Evolutionary conservation across 1,140 invertebrate species (phyloP).

Genomic region (Cotesia typhae): DNA sequence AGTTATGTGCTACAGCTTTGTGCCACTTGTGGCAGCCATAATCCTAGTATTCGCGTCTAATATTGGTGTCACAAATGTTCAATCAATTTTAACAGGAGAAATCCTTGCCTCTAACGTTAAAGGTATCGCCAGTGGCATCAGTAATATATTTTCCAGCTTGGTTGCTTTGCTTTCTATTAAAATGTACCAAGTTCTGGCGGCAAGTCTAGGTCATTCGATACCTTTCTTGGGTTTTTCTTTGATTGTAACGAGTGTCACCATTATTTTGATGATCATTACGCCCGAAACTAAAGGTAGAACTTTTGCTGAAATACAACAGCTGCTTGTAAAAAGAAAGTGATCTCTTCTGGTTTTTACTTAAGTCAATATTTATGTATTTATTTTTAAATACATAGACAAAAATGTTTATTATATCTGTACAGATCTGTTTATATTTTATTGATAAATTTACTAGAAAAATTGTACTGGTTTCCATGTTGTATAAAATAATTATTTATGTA

Average conservation of each 20-base stretch:
- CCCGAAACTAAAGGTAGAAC: constrained; percentile 84
- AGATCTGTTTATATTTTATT: too few relatives aligned
- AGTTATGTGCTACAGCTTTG: constrained; percentile 58
- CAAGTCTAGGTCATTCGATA: constrained; percentile 69
- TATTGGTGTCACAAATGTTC: constrained; percentile 74
- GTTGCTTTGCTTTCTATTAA: constrained; percentile 75
- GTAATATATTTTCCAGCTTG: constrained; percentile 73
- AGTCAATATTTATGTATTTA: not conserved
- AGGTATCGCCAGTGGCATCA: constrained; percentile 72
- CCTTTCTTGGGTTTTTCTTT: constrained; percentile 78
- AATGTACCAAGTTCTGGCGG: constrained; percentile 72
- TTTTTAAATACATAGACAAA: too few relatives aligned
- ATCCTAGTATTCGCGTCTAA: constrained; percentile 74
- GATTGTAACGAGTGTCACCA: constrained; percentile 59
- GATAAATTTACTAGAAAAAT: too few relatives aligned
- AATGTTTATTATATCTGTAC: too few relatives aligned
- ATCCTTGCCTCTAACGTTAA: constrained; percentile 76
- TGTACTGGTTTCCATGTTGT: too few relatives aligned
- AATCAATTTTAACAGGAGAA: constrained; percentile 76
- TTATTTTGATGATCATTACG: constrained; percentile 69
- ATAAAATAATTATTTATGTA: too few relatives aligned
- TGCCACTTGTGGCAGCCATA: constrained; percentile 70
- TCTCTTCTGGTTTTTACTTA: not conserved
- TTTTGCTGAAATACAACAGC: constrained; percentile 61
- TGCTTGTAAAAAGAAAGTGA: constrained; percentile 33